Evolutionary conservation across 1,140 invertebrate species (phyloP).

Genomic region (Colletes latitarsis): DNA sequence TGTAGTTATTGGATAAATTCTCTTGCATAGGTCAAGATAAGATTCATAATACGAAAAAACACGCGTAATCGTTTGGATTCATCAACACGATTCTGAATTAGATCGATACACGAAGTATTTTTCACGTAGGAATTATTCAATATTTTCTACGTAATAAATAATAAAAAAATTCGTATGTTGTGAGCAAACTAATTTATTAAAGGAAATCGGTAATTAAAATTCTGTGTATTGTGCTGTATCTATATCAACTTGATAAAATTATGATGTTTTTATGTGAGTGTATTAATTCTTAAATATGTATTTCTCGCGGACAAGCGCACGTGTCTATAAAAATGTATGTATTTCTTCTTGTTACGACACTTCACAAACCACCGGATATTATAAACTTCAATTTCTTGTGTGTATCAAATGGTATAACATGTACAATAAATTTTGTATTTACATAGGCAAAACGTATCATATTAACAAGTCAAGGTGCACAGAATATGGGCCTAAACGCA

Average conservation of each 20-base stretch:
- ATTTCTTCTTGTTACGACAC: not conserved
- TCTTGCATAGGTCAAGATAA: not conserved
- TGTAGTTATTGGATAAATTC: not conserved
- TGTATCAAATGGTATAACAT: not conserved
- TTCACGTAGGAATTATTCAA: not conserved
- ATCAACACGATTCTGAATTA: constrained; percentile 6
- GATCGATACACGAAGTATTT: not conserved
- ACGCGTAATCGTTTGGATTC: constrained; percentile 11
- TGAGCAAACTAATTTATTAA: not conserved
- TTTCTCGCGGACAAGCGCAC: not conserved
- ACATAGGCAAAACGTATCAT: constrained; percentile 44
- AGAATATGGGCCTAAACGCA: constrained; percentile 86
- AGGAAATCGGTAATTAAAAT: not conserved
- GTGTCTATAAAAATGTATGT: constrained; percentile 18
- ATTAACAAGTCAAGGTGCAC: constrained; percentile 53
- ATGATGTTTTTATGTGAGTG: not conserved
- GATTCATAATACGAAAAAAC: not conserved
- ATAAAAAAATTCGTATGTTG: not conserved
- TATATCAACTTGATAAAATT: not conserved
- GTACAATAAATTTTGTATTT: not conserved
- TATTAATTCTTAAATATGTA: not conserved
- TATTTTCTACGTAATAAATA: not conserved
- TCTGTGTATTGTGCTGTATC: not conserved
- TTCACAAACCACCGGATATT: not conserved
- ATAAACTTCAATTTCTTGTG: not conserved